Base-by-base conservation (phyloP, 2,113 vertebrate genomes). In the Eonycteris spelaea region DNA sequence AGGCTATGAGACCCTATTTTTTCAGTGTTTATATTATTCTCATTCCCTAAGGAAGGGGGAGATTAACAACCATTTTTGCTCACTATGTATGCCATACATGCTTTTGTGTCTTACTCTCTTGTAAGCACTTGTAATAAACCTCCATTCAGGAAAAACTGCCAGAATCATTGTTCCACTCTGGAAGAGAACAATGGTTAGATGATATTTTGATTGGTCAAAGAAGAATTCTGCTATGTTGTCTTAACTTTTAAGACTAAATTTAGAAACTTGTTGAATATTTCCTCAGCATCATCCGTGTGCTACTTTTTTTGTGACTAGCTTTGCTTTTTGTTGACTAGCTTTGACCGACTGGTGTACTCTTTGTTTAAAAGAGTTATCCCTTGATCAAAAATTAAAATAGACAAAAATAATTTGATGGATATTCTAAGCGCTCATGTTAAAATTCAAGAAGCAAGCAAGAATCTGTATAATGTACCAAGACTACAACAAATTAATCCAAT, bases 301-400 rank as follows among this genome's bases (percentile, higher is more conserved):
- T 79, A 38, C 43, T 80, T 77, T 90, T 63, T 94, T 86, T 86
- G 67, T 90, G 35, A 77, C 24, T 38, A 10, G 51, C 63, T 35
- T 77, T 79, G 68, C 35, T 61, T 61, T 95, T 90, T 93, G 22
- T 55, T 94, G 30, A 93, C 28, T 79, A 73, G 22, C 3, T 88
- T 88, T 74, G 75, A 94, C 24, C 71, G 74, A 86, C 24, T 63
- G 15, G 8, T 77, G 8, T 35, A 43, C 22, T 88, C 70, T 86
- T 86, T 45, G 6, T 80, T 75, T 35, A 84, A 84, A 84, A 63
- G 40, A 89, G 59, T 87, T 92, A 74, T 61, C 35, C 13, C 33
- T 59, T 77, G 55, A 71, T 63, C 6, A 88, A 86, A 93, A 89
- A 96, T 78, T 92, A 74, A 96, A 95, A 71, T 14, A 78, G 30